Conservation (phyloP, 2,113 vertebrate species). For the Tragelaphus imberbis region DNA sequence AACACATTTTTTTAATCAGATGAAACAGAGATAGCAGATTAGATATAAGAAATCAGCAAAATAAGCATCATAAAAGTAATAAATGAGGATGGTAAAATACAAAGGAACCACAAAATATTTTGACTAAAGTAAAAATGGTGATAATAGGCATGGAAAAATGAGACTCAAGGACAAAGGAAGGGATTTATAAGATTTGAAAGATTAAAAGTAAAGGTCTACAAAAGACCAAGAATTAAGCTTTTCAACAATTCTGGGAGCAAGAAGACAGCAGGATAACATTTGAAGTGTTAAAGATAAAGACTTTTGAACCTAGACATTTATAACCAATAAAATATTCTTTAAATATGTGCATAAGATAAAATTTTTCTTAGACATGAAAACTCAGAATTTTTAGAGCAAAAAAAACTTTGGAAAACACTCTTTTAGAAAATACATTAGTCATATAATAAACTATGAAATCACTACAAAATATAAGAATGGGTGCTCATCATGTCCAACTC, state of each 20-base stretch:
- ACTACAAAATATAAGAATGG: neutral
- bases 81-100: neutral
- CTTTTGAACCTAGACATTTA: conserved; percentile 21
- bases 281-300: neutral
- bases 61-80: neutral
- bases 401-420: neutral
- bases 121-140: neutral
- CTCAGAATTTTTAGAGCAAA: neutral
- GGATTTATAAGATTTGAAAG: neutral
- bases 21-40: neutral
- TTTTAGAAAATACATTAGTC: neutral
- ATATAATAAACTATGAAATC: neutral
- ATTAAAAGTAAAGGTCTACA: neutral
- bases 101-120: neutral
- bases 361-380: neutral
- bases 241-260: neutral
- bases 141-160: neutral
- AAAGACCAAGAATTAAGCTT: neutral
- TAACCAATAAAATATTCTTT: neutral
- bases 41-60: neutral
- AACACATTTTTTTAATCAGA: neutral
- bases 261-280: neutral
- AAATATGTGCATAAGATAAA: neutral
- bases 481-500: neutral
- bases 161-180: neutral